Conservation (phyloP, 2,888 invertebrate species). For the Meloe dianella region DNA sequence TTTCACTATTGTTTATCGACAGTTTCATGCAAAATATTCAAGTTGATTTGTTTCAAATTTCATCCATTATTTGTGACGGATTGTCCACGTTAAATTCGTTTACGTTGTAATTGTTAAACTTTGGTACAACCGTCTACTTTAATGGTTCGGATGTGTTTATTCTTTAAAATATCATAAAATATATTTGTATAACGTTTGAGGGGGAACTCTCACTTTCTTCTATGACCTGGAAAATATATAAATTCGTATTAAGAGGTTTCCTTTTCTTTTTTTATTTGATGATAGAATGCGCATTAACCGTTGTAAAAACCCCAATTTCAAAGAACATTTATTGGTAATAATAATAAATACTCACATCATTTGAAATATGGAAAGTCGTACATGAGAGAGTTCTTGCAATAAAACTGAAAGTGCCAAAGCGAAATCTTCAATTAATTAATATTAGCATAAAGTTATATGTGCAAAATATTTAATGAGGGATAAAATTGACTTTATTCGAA, state of each 20-base stretch:
- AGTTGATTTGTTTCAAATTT: background rate
- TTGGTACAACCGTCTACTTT: background rate
- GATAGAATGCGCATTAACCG: too few species aligned
- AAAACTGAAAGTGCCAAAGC: too few species aligned
- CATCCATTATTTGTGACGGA: background rate
- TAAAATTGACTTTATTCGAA: too few species aligned
- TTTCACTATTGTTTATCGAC: background rate
- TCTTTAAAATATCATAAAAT: background rate
- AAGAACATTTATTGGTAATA: too few species aligned
- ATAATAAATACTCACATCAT: too few species aligned
- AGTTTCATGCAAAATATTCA: background rate
- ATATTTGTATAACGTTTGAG: background rate
- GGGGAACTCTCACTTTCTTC: conserved; percentile 11
- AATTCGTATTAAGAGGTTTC: background rate
- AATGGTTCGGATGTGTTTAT: background rate
- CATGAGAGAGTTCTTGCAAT: too few species aligned
- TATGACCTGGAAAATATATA: conserved; percentile 3
- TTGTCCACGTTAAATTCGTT: background rate
- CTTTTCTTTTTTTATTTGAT: background rate
- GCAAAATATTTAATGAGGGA: too few species aligned
- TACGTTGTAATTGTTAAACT: background rate
- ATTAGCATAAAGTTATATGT: too few species aligned
- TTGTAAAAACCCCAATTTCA: too few species aligned
- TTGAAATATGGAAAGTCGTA: too few species aligned
- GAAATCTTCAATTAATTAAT: too few species aligned